Evolutionary conservation across 2,797 vertebrate species (phyloP).

Genomic region (Lacerta bilineata): DNA sequence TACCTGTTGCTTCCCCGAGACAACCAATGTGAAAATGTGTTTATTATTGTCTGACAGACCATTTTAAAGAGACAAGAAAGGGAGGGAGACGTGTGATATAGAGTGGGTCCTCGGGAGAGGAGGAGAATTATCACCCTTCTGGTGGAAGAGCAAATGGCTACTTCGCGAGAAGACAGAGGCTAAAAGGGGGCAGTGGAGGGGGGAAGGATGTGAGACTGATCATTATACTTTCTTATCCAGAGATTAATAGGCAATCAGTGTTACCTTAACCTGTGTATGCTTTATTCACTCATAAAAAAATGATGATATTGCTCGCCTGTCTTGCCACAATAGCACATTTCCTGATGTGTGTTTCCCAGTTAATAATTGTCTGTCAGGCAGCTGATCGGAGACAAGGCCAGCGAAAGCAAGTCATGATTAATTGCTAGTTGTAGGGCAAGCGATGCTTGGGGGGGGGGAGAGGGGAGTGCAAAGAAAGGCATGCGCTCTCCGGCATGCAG

Average conservation of each 20-base stretch:
- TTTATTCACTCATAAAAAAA: conserved; percentile 41
- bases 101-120: background rate
- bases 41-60: background rate
- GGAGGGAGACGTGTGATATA: background rate
- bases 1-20: conserved; percentile 2
- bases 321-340: conserved; percentile 42
- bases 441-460: background rate
- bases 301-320: conserved; percentile 29
- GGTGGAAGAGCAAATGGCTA: conserved; percentile 15
- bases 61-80: conserved; percentile 12
- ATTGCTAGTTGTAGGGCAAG: conserved; percentile 24
- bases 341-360: conserved; percentile 30
- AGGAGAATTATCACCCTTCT: conserved; percentile 16
- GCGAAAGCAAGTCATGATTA: conserved; percentile 29
- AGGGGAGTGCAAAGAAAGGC: background rate
- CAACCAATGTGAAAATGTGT: background rate
- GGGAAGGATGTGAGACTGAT: background rate
- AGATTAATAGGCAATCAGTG: conserved; percentile 47
- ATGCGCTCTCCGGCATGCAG: background rate
- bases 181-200: conserved; percentile 7
- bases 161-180: conserved; percentile 17
- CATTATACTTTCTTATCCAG: conserved; percentile 16
- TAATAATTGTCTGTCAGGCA: conserved; percentile 45
- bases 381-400: conserved; percentile 39
- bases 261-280: conserved; percentile 35